These are phyloP conservation scores for Invenusta paracnida DNA, from an alignment of 2,888 invertebrate genomes.

Conservation along the genomic window DNA sequence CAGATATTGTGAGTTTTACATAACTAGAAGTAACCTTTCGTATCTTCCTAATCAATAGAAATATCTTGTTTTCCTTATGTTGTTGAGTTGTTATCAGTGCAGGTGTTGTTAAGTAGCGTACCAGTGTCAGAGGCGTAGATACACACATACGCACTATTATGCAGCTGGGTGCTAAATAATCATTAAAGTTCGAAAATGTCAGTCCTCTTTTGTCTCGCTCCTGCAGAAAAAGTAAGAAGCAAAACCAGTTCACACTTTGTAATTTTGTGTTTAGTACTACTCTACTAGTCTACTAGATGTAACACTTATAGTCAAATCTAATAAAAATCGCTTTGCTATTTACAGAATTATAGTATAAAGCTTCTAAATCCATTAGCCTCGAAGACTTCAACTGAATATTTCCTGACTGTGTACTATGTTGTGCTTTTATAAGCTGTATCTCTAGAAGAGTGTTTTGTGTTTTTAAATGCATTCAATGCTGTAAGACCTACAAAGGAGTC, in stretches of 20 bases:
- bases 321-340: background rate
- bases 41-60: too few relatives aligned
- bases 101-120: too few relatives aligned
- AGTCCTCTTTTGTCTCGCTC: too few relatives aligned
- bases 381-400: background rate
- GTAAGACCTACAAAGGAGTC: background rate
- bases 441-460: background rate
- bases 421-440: background rate
- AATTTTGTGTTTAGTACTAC: background rate
- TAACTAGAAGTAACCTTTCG: too few relatives aligned
- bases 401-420: too few relatives aligned
- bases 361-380: too few relatives aligned
- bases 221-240: background rate
- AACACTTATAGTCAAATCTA: background rate
- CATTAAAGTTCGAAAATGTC: background rate
- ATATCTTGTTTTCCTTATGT: too few relatives aligned
- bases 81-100: too few relatives aligned
- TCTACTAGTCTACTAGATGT: background rate
- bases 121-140: background rate
- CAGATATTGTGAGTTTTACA: too few relatives aligned
- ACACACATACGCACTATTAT: background rate
- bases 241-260: background rate
- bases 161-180: background rate
- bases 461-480: background rate
- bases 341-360: background rate